Base-by-base conservation (phyloP, 2,113 vertebrate genomes). In the Malurus cyaneus region DNA sequence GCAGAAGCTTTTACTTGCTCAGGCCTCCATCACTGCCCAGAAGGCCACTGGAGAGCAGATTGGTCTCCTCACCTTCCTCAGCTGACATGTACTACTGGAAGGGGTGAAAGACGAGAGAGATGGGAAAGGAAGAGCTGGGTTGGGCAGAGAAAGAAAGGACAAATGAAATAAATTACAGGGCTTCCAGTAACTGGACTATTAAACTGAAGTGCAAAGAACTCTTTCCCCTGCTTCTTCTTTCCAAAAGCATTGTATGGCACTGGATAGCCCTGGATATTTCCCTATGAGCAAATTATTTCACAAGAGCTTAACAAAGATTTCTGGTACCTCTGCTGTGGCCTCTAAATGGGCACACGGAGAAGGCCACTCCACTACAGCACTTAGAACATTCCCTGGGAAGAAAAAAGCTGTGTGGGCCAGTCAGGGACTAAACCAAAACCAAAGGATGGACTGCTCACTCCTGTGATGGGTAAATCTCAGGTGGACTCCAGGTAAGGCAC, bases 391-490 rank as follows among this genome's bases (percentile, higher is more conserved):
- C 54, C 57, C 44, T 24, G 25, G 36, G 74, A 60, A 71, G 18
- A 20, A 61, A 69, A 73, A 57, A n/a, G 6, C 28, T 14, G 6
- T 4, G 15, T 24, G 23, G 70, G 46, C 26, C n/a, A 83, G 36
- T 28, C 39, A 90, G 25, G 11, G 41, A 49, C 36, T 23, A 72
- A 57, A 90, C 61, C 14, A 18, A 88, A 88, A 31, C 2, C 46
- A 70, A 82, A 53, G 50, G 44, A 34, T 1, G 0, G 2, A 64
- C 21, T 26, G 64, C 41, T 62, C 34, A 10, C 9, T 4, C 6
- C 13, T 5, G 1, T 8, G 2, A 2, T 8, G 2, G 11, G 2
- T 23, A 80, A 91, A 3, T 24, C 54, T 47, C 3, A 59, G 42
- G 24, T 3, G 6, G 39, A 6, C 60, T 57, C 62, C 46, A 36